Evolutionary conservation across 2,113 vertebrate species (phyloP), one percentile per base, ranked within the genome.

Genomic region (Atrichornis clamosus): DNA sequence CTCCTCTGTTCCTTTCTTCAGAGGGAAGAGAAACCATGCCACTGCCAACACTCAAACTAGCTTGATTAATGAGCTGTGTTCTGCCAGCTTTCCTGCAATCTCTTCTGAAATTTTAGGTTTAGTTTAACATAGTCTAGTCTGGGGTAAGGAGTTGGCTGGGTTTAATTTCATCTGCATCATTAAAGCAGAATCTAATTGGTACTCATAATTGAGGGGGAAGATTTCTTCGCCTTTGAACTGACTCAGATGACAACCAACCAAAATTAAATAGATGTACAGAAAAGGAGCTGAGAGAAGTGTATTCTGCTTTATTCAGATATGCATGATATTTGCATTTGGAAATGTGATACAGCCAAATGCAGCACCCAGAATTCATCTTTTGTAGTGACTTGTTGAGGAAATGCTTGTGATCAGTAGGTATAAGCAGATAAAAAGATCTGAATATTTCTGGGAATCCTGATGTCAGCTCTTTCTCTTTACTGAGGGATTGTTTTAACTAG

Each of bases 251-350:
- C 62, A 95, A 49, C 17, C 30, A 72, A 79, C 47, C 24, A 59
- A 87, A 92, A 90, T 95, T 87, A 94, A 94, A n/a, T 65, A 55
- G 41, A 78, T 89, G 39, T 69, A 70, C 42, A 37, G 69, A 77
- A 97, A 95, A 95, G 72, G 56, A 95, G 23, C 49, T 88, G 73
- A 53, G 53, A 90, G 60, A 47, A n/a, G 42, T 47, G 59, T 84
- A 63, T 89, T 93, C 78, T 93, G 28, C 42, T 92, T 89, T 93
- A 81, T 97, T 89, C 87, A 93, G 46, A 65, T 77, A 20, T 84
- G 72, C 58, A 39, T 85, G 50, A 95, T 80, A 95, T 96, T 96
- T 89, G 59, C 77, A 52, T 96, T 97, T 97, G 75, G 80, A 91
- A 93, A 92, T 20, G 52, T 94, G 44, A 62, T 91, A 58, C 28